phyloP scores from a whole-genome alignment of 2,113 vertebrate species.

The Trachemys scripta region DNA sequence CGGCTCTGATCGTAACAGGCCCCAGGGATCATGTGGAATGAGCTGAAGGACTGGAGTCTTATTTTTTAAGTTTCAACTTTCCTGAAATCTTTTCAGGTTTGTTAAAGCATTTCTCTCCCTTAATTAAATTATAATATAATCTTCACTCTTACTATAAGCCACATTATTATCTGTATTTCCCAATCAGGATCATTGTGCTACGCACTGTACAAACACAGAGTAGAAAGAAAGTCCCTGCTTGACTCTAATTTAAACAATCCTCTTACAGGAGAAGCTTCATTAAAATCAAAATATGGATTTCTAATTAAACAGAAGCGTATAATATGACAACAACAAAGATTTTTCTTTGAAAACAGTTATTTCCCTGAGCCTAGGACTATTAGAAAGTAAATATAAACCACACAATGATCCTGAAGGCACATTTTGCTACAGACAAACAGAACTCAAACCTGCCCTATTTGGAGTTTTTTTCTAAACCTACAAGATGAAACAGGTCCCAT shows the following conservation, averaged over 20 bases:
- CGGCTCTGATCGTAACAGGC: not conserved
- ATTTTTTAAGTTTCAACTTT: not conserved
- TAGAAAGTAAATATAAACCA: not conserved
- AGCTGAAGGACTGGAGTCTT: not conserved
- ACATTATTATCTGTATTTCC: not conserved
- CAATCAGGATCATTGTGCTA: not conserved
- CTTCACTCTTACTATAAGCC: not conserved
- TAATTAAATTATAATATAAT: not conserved
- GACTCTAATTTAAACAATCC: not conserved
- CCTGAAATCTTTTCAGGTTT: not conserved
- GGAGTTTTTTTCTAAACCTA: not conserved
- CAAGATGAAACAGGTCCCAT: not conserved
- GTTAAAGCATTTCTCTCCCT: not conserved
- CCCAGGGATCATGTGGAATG: fast-evolving
- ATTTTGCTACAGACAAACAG: not conserved
- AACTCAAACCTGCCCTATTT: not conserved
- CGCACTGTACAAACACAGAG: not conserved
- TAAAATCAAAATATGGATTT: not conserved
- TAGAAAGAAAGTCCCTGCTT: not conserved
- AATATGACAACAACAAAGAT: not conserved
- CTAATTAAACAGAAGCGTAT: not conserved
- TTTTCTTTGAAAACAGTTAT: not conserved
- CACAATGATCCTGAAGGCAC: not conserved
- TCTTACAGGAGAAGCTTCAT: not conserved
- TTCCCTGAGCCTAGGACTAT: fast-evolving